Evolutionary conservation across 1,140 invertebrate species (phyloP), one percentile per base, ranked within the genome.

Genomic region (Micrasema minimum): DNA sequence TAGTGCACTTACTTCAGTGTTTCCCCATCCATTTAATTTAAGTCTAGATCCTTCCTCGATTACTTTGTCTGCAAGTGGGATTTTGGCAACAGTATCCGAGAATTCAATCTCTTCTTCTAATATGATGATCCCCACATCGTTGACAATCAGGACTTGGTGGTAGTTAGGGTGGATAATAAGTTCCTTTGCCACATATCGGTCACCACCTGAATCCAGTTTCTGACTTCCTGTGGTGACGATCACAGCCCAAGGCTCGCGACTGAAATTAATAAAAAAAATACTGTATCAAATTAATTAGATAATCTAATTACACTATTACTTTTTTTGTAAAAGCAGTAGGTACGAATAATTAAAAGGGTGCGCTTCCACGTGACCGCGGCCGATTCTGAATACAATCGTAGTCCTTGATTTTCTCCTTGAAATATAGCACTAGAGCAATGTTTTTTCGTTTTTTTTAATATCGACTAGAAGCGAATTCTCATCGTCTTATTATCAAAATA

Each of bases 21-120:
- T 55, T 38, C 71, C 71, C 71, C 71, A 72, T 10, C 71, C 71
- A 18, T 18, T 69, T 2, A 72, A 14, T 11, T 22, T 68, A 1
- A 68, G 55, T 3, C 12, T n/a, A 5, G 50, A 14, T 16, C 48
- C 57, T 11, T 18, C 46, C 10, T 12, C 55, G 43, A 46, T 26
- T 4, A 12, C 41, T 23, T n/a, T 14, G 9, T 3, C 43, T 20
- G 59, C 18, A 43, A 64, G 12, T 6, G 22, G 38, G 7, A 64
- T 64, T n/a, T 23, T 26, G 38, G 38, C 22, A 4, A 64, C 59
- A 20, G 5, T 4, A 23, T 38, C 9, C 22, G 37, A 45, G 0
- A 64, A 14, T n/a, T 0, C 12, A 7, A 64, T 26, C 1, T 43
- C 37, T 22, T 43, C 41, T 26, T 26, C 43, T 0, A 64, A 12